Evolutionary conservation across 2,113 vertebrate genomes (phyloP).

Genomic region (Anser cygnoides): DNA sequence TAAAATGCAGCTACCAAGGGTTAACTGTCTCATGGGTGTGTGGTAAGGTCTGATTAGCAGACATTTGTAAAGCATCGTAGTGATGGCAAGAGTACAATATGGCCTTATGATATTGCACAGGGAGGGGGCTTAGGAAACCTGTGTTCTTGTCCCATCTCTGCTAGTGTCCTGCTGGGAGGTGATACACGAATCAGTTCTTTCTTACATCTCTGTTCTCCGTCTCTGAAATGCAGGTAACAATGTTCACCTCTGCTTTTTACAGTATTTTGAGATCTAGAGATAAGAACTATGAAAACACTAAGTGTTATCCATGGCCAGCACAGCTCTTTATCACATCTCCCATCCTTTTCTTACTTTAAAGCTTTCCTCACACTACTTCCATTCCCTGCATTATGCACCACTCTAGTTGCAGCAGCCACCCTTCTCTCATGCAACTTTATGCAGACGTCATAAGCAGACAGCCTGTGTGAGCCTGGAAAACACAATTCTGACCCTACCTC

Average conservation of each 20-base stretch:
- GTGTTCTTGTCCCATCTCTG: background rate
- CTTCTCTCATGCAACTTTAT: background rate
- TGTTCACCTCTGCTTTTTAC: conserved; percentile 31
- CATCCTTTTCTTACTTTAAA: background rate
- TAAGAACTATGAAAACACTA: background rate
- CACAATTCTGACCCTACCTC: background rate
- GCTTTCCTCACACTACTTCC: background rate
- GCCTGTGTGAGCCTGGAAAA: background rate
- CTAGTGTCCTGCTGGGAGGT: conserved; percentile 24
- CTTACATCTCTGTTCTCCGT: conserved; percentile 27
- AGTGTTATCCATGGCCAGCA: background rate
- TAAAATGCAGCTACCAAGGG: background rate
- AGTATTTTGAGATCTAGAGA: conserved; percentile 14
- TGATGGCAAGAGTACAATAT: background rate
- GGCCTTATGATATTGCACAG: conserved; percentile 18
- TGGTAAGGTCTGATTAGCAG: conserved; percentile 42
- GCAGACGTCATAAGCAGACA: background rate
- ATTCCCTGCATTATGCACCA: background rate
- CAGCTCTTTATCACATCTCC: background rate
- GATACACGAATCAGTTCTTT: background rate
- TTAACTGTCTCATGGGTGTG: conserved; percentile 22
- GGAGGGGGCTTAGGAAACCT: conserved; percentile 7
- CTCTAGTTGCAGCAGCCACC: background rate
- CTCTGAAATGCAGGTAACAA: conserved; percentile 39
- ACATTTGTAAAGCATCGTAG: background rate